Evolutionary conservation across 2,797 vertebrate genomes (phyloP).

Genomic region (Syncerus caffer): DNA sequence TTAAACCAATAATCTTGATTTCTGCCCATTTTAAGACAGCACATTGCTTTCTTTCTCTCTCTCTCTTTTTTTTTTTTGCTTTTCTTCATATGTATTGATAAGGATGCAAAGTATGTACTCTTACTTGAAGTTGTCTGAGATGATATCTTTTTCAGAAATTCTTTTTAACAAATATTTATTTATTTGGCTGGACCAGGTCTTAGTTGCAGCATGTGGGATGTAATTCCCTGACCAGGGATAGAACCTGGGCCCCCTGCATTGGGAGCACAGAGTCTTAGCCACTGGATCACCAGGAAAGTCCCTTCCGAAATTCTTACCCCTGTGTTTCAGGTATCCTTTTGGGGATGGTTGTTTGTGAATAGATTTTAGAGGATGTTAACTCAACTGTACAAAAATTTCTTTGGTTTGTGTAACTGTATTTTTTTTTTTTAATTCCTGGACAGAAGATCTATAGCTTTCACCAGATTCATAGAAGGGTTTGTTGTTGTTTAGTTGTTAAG

Average conservation of each 20-base stretch:
- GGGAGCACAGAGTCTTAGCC: neutral
- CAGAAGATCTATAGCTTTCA: no score
- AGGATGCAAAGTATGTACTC: neutral
- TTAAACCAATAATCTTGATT: slow-evolving; percentile 11
- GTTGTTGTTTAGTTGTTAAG: neutral
- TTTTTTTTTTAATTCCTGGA: neutral
- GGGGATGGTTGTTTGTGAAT: neutral
- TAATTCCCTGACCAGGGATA: neutral
- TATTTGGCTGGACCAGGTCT: neutral
- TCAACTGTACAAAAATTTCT: neutral
- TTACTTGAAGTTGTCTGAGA: neutral
- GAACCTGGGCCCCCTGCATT: neutral
- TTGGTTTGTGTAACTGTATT: neutral
- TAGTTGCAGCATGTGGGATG: neutral
- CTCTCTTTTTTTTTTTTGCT: neutral
- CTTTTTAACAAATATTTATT: neutral
- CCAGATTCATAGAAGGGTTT: neutral
- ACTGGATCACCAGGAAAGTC: neutral
- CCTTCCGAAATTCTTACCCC: neutral
- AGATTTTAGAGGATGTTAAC: neutral
- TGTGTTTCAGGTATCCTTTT: neutral
- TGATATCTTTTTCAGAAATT: neutral
- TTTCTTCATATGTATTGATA: neutral
- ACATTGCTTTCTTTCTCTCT: neutral
- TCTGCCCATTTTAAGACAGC: neutral